Base-by-base conservation (phyloP, 2,888 invertebrate species). In the Drosophila quinaria region DNA sequence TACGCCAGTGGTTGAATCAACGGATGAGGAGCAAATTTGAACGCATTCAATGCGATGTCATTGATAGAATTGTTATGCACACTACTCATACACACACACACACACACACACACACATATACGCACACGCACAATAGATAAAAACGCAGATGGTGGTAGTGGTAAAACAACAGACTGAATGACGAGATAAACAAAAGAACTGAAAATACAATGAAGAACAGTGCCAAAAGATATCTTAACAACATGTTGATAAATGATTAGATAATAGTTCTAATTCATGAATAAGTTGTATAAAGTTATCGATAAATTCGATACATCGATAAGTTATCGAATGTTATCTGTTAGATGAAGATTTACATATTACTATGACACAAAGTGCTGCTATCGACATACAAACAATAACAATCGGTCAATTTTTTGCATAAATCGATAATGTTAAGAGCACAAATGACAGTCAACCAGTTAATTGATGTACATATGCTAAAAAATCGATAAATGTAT, bases 21-120 rank as follows among this genome's bases (percentile, higher is more conserved):
- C 10, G 56, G 37, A 52, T 70, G 63, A 67, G 63, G 5, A 70
- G 66, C 76, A 76, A 76, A 82, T 71, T 78, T 66, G 50, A 71
- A 55, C 47, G 81, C 70, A 81, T 76, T 68, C 69, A 70, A 76
- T 84, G 73, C 63, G 65, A 75, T 78, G 67, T 70, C 73, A 81
- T 76, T 84, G 84, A 81, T 84, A 63, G 60, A 79, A 65, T 72
- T 74, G 63, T 51, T 64, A 22, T 41, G 31, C 59, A 61, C 47
- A 37, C 35, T 35, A 73, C 46, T 56, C 64, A 41, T 54, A 44
- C 31, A 41, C 22, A 61, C 33, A 51, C 31, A 17, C 19, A 50
- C 25, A 66, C 5, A 9, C 29, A 59, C 25, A 33, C 37, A 49
- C 13, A 60, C n/a, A 41, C 4, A 5, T 15, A n/a, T 15, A n/a